A percentile compares a stretch with the other conserved stretches of the same genome.
Conservation (phyloP, 1,140 invertebrate species). For the Brachionus rotundiformis region DNA sequence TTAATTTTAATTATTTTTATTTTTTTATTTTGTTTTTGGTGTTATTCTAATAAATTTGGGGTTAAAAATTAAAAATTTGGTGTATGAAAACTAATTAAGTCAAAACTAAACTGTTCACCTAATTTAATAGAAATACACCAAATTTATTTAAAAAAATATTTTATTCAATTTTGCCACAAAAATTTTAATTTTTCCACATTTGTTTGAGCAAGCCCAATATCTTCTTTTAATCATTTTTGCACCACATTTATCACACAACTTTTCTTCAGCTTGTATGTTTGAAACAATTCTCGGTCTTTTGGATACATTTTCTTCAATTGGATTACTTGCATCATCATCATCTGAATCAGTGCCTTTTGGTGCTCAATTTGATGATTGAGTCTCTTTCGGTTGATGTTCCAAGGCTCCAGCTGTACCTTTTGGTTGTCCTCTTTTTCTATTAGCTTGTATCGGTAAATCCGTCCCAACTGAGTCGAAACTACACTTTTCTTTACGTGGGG, state of each 20-base stretch:
- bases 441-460: constrained; percentile 17
- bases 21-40: too few species aligned
- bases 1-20: too few species aligned
- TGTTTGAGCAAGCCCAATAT: not conserved
- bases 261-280: constrained; percentile 3
- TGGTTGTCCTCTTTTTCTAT: constrained; percentile 26
- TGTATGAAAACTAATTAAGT: too few species aligned
- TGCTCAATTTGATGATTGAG: not conserved
- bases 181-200: not conserved
- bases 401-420: constrained; percentile 3
- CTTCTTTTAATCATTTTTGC: not conserved
- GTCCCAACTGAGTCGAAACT: constrained; percentile 1
- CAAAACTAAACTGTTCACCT: too few species aligned
- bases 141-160: not conserved
- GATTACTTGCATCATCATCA: not conserved
- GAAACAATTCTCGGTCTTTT: constrained; percentile 9
- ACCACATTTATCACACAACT: too few species aligned
- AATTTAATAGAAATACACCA: not conserved
- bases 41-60: too few species aligned
- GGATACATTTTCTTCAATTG: constrained; percentile 5
- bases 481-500: constrained; percentile 10
- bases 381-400: constrained; percentile 3
- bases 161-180: not conserved
- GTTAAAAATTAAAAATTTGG: too few species aligned
- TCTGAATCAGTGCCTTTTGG: constrained; percentile 8